Evolutionary conservation across 2,113 vertebrate species (phyloP).

Genomic region (Lophius piscatorius): DNA sequence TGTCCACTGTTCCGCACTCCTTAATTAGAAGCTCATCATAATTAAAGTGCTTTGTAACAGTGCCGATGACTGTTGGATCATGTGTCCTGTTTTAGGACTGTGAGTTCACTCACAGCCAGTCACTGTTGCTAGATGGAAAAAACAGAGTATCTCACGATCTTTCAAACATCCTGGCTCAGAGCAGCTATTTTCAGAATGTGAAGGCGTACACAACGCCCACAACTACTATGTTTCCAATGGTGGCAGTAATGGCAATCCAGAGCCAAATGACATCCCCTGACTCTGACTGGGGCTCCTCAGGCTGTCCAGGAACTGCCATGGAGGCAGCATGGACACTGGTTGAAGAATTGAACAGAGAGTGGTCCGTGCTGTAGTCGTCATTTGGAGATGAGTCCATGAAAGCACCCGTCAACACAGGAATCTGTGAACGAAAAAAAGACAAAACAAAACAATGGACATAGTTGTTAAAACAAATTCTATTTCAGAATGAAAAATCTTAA

Average conservation of each 20-base stretch:
- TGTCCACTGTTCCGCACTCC: no score
- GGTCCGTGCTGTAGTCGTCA: constrained; percentile 87
- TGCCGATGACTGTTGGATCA: no score
- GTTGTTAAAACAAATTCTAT: no score
- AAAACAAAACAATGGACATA: no score
- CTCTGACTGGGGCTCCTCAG: constrained; percentile 81
- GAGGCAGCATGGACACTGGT: constrained; percentile 82
- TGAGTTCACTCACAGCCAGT: no score
- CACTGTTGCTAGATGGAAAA: no score
- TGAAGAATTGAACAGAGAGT: constrained; percentile 88
- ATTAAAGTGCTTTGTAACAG: no score
- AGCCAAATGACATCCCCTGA: constrained; percentile 86
- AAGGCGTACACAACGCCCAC: constrained; percentile 90
- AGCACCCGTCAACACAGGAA: constrained; percentile 88
- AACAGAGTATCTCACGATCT: background rate
- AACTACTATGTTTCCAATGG: constrained; percentile 89
- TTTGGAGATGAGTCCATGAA: constrained; percentile 88
- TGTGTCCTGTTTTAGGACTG: no score
- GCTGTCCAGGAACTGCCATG: constrained; percentile 72
- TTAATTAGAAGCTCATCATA: no score
- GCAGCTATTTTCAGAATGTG: constrained; percentile 81
- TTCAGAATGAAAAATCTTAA: no score
- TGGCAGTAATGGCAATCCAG: constrained; percentile 89
- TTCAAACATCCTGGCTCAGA: background rate
- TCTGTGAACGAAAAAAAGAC: constrained; percentile 64